Evolutionary conservation across 2,797 vertebrate species (phyloP), one percentile per base, ranked within the genome.

Genomic region (Margarornis squamiger): DNA sequence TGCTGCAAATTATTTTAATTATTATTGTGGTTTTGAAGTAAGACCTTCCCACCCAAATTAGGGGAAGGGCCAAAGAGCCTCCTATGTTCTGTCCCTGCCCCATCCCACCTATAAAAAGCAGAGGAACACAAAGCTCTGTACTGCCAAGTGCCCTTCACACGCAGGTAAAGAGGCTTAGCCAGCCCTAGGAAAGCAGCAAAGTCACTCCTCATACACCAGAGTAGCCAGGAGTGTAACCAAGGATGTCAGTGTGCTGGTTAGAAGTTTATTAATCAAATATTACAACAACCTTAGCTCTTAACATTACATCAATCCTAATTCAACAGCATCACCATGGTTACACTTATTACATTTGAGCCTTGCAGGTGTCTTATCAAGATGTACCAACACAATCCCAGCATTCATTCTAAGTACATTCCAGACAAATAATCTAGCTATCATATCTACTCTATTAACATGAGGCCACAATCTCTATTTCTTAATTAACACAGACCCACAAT

Each of bases 281-380:
- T 77, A 81, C 21, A 83, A 58, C 57, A 39, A 26, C 36, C 20
- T 73, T 70, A 21, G 12, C 55, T 68, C 72, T 81, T n/a, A 58
- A 70, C 66, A 43, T 83, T 38, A 21, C 45, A 67, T 72, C 73
- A 81, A 65, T 74, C 38, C 68, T 58, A 68, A 75, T 51, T 92
- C 82, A 78, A 84, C 39, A 94, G 36, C 66, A 93, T 95, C 62
- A 62, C 95, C 90, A 95, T 79, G 90, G 94, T 90, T 94, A 95
- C 93, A 10, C 29, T 80, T 86, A 84, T 62, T 85, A 66, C 29
- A 86, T 65, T 88, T 84, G 38, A 92, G 83, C 73, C 66, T 88
- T 78, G 82, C 46, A 77, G 90, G 75, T 80, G 72, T 52, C 48
- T 91, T 92, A 90, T 57, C 75, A 74, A 90, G 61, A 68, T 46